phyloP scores from a whole-genome alignment of 1,140 invertebrate genomes.

The Drosophila equinoxialis region DNA sequence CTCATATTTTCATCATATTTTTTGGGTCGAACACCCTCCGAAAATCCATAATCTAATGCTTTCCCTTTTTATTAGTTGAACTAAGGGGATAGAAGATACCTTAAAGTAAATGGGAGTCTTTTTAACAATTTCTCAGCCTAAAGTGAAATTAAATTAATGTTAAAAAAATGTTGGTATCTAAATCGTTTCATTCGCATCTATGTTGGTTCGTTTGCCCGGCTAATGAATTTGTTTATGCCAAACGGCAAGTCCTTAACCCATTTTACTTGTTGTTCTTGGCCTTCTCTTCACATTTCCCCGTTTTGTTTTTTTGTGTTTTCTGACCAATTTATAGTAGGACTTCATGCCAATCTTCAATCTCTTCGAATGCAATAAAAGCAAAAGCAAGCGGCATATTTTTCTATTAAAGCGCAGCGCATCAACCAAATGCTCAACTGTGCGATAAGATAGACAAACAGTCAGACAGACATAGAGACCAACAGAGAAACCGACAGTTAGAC shows the following conservation, averaged over 20 bases:
- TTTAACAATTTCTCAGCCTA: too few species aligned
- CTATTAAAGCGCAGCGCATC: conserved; percentile 72
- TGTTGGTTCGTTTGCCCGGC: conserved; percentile 3
- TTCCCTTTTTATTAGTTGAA: too few species aligned
- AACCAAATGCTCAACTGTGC: conserved; percentile 42
- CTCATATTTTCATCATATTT: too few species aligned
- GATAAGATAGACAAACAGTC: conserved; percentile 42
- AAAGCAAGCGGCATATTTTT: conserved; percentile 45
- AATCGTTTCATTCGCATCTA: neutral
- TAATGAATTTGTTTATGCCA: conserved; percentile 65
- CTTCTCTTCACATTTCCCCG: too few species aligned
- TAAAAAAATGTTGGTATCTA: too few species aligned
- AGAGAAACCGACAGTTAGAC: neutral
- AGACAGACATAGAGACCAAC: neutral
- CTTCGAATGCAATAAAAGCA: conserved; percentile 43
- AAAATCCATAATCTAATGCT: too few species aligned
- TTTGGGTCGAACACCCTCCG: too few species aligned
- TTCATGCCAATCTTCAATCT: conserved; percentile 57
- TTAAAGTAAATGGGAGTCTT: too few species aligned
- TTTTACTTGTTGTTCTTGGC: neutral
- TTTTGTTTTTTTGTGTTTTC: neutral
- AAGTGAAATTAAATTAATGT: too few species aligned
- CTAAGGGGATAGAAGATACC: too few species aligned
- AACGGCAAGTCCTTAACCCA: neutral
- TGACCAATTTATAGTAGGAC: conserved; percentile 32